Conservation (phyloP, 2,113 vertebrate genomes). For the Cyprinus carpio region DNA sequence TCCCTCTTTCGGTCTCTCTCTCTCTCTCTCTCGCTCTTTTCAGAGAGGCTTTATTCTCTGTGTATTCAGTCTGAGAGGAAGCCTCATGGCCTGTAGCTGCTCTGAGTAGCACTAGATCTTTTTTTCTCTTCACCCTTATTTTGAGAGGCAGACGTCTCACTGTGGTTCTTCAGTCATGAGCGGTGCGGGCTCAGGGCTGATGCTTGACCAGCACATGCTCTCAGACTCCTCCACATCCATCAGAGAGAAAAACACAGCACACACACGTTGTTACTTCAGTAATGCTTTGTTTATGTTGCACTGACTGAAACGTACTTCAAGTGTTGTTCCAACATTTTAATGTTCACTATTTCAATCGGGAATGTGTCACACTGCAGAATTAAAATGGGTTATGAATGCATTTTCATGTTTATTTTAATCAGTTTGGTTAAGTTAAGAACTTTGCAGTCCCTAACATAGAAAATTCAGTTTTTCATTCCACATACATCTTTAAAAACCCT, state of each 20-base stretch:
- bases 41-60: conserved; percentile 40
- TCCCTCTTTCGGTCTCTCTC: conserved; percentile 18
- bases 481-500: neutral
- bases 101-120: conserved; percentile 29
- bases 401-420: conserved; percentile 5
- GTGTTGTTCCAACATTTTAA: neutral
- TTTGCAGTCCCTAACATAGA: neutral
- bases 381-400: neutral
- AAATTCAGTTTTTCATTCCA: neutral
- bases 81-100: conserved; percentile 41
- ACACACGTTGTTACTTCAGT: conserved; percentile 3
- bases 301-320: neutral
- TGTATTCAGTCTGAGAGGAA: conserved; percentile 46
- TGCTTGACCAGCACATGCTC: conserved; percentile 35
- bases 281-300: neutral
- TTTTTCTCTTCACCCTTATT: conserved; percentile 17
- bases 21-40: conserved; percentile 1
- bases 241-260: conserved; percentile 20
- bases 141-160: conserved; percentile 42
- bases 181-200: neutral
- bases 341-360: neutral
- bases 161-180: conserved; percentile 31
- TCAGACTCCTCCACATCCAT: conserved; percentile 33
- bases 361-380: neutral
- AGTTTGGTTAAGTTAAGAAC: conserved; percentile 1